phyloP scores from a whole-genome alignment of 2,797 vertebrate species.

The Neosilurus hyrtlii region DNA sequence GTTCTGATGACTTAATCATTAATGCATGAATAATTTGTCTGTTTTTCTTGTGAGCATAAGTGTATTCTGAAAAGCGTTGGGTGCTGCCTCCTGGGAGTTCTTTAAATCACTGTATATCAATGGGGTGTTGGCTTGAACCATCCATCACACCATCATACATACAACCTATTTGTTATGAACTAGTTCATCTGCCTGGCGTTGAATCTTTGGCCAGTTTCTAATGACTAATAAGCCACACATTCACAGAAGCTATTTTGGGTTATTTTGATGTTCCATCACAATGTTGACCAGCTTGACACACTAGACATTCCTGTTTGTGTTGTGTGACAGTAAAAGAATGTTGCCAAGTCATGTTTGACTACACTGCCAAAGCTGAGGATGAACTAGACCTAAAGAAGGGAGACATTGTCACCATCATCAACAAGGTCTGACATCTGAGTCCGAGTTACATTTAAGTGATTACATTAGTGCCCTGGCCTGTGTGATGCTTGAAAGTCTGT shows the following conservation, averaged over 20 bases:
- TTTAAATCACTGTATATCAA: neutral
- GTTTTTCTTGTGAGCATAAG: neutral
- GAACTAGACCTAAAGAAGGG: slow-evolving; percentile 80
- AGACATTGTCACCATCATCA: slow-evolving; percentile 74
- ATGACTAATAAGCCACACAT: slow-evolving; percentile 5
- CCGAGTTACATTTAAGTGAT: neutral
- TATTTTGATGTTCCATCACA: neutral
- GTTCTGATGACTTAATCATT: slow-evolving; percentile 18
- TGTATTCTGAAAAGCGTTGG: neutral
- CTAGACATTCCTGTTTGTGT: slow-evolving; percentile 37
- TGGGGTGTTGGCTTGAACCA: slow-evolving; percentile 2
- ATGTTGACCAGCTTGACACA: neutral
- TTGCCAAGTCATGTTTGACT: slow-evolving; percentile 83
- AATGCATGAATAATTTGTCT: neutral
- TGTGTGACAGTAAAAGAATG: slow-evolving; percentile 67
- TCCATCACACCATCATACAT: neutral
- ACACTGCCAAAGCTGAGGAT: slow-evolving; percentile 71
- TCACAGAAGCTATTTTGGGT: neutral
- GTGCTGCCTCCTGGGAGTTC: slow-evolving; percentile 5
- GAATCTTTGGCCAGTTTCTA: neutral
- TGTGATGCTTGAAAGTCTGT: neutral
- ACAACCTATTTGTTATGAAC: neutral
- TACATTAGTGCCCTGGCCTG: neutral
- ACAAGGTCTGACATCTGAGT: slow-evolving; percentile 73
- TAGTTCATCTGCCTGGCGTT: neutral